A percentile compares a stretch with the other conserved stretches of the same genome.
Evolutionary conservation across 2,888 invertebrate species (phyloP).

Genomic region (Phania funesta): DNA sequence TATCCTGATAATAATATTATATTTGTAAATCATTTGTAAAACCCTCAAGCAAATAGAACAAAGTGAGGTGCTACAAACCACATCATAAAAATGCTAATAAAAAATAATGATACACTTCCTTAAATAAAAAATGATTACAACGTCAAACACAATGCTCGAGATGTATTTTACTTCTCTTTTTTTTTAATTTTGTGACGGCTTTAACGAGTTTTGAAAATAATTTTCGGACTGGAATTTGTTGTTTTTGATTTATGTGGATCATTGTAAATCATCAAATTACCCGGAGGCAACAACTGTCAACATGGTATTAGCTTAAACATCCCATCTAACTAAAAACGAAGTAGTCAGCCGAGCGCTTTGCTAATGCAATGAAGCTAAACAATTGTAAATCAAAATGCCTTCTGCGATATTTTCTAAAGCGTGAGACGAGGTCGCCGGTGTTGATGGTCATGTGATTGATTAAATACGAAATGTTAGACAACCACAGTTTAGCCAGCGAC

Average conservation of each 20-base stretch:
- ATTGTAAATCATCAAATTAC: constrained; percentile 57
- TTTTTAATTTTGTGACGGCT: constrained; percentile 5
- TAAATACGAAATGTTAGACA: constrained; percentile 56
- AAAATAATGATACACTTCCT: constrained; percentile 60
- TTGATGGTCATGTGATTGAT: constrained; percentile 49
- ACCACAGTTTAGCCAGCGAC: constrained; percentile 41
- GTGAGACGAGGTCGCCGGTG: background rate
- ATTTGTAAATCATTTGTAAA: constrained; percentile 48
- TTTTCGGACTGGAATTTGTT: constrained; percentile 13
- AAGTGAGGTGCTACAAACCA: constrained; percentile 62
- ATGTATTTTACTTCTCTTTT: background rate
- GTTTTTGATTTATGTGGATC: constrained; percentile 15
- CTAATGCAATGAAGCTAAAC: background rate
- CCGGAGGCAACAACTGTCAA: constrained; percentile 63
- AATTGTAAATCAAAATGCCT: constrained; percentile 32
- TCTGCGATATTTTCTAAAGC: constrained; percentile 48
- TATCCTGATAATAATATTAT: background rate
- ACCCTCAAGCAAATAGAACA: background rate
- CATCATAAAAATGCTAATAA: constrained; percentile 54
- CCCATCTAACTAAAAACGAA: constrained; percentile 4
- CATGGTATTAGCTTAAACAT: constrained; percentile 60
- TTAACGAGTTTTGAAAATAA: constrained; percentile 9
- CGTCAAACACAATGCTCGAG: constrained; percentile 7
- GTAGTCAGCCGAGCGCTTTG: background rate
- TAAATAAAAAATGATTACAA: constrained; percentile 61